These are phyloP conservation scores for Coccyzus lansbergi DNA, from an alignment of 2,797 vertebrate genomes.

Conservation along the genomic window DNA sequence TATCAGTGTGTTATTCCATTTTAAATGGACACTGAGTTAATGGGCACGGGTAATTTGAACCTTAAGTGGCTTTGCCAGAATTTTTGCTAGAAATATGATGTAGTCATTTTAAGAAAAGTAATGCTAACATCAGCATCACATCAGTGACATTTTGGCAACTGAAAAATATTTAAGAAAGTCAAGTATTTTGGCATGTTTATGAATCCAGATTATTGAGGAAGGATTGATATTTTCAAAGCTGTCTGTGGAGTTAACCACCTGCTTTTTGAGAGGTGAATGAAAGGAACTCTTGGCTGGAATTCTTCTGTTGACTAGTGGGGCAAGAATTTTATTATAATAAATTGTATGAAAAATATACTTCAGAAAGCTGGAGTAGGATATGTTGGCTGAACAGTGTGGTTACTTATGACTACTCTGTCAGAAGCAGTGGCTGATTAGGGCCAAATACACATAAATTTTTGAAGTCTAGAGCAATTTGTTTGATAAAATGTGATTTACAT, in stretches of 20 bases:
- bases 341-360: no score
- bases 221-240: not conserved
- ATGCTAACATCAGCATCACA: not conserved
- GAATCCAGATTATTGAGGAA: not conserved
- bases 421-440: not conserved
- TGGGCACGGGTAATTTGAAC: not conserved
- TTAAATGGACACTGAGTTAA: not conserved
- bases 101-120: not conserved
- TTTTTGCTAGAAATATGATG: not conserved
- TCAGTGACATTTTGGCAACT: not conserved
- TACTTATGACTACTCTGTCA: not conserved
- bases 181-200: not conserved
- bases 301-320: not conserved
- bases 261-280: not conserved
- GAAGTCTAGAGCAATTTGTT: not conserved
- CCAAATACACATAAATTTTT: not conserved
- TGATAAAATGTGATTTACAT: not conserved
- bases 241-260: not conserved
- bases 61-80: not conserved
- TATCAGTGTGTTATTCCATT: not conserved
- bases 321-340: not conserved
- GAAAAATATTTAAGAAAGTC: not conserved
- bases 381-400: not conserved
- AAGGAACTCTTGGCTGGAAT: not conserved
- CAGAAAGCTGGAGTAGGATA: not conserved